phyloP scores from a whole-genome alignment of 2,888 invertebrate species.

The Ptychoptera albimana region DNA sequence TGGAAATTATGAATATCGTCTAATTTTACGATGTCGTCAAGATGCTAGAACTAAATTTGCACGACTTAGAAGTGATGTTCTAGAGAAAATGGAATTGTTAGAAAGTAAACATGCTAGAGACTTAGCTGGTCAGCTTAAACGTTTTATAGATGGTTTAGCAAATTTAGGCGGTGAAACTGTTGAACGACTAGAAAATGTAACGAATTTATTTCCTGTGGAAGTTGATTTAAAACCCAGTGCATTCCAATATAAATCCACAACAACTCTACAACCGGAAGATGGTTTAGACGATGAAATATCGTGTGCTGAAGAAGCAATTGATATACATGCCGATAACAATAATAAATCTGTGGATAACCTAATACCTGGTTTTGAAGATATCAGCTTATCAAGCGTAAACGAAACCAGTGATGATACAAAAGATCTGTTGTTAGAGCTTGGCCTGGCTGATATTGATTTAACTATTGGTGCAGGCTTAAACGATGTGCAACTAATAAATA shows the following conservation, averaged over 20 bases:
- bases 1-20: constrained; percentile 97
- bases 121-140: constrained; percentile 68
- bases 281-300: constrained; percentile 8
- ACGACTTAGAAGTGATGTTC: constrained; percentile 70
- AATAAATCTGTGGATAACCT: background rate
- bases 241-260: constrained; percentile 65
- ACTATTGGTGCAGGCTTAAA: background rate
- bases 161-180: constrained; percentile 52
- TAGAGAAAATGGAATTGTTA: constrained; percentile 91
- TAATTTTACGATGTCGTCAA: constrained; percentile 90
- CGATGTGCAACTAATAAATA: no score
- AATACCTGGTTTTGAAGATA: constrained; percentile 9
- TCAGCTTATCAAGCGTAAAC: constrained; percentile 5
- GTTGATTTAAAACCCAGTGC: constrained; percentile 85
- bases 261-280: constrained; percentile 7
- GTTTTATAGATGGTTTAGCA: constrained; percentile 72
- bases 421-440: constrained; percentile 37
- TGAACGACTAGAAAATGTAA: constrained; percentile 54
- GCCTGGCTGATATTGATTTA: constrained; percentile 35
- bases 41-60: constrained; percentile 80
- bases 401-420: constrained; percentile 13
- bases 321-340: constrained; percentile 1
- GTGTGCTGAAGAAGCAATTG: constrained; percentile 10
- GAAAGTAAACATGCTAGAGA: constrained; percentile 98
- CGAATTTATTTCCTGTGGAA: constrained; percentile 84